Conservation (phyloP, 2,797 vertebrate species). For the Ispidina picta region DNA sequence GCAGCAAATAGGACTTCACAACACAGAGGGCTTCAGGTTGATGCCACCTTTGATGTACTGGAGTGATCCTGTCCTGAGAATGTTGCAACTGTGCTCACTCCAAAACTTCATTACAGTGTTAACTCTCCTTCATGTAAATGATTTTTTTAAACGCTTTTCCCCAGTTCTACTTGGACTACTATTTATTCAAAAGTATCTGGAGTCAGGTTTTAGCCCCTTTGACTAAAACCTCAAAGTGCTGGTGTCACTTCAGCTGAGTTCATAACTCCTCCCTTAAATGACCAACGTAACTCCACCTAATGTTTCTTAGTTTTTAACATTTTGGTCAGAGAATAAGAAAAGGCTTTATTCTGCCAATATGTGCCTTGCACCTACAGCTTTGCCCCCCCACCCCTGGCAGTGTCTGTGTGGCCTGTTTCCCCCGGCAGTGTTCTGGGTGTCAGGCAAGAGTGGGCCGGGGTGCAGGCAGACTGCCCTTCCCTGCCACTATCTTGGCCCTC, state of each 20-base stretch:
- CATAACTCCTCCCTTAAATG: not conserved
- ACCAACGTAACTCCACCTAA: not conserved
- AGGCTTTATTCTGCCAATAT: not conserved
- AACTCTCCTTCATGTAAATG: not conserved
- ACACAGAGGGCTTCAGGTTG: too few species aligned
- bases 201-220: not conserved
- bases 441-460: too few species aligned
- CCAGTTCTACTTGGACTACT: not conserved
- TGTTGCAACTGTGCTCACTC: not conserved
- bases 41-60: not conserved
- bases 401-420: not conserved
- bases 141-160: not conserved
- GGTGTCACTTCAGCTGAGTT: not conserved
- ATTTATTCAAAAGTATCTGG: not conserved
- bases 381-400: not conserved
- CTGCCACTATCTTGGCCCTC: rapidly evolving
- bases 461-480: not conserved
- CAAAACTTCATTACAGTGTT: not conserved
- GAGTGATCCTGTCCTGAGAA: not conserved
- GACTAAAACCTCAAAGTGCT: not conserved
- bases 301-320: not conserved
- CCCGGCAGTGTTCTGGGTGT: too few species aligned
- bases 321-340: not conserved
- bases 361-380: not conserved
- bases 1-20: not conserved